A percentile compares a stretch with the other conserved stretches of the same genome.
These are phyloP conservation scores for Heliconius himera DNA, from an alignment of 1,140 invertebrate species.

Conservation along the genomic window DNA sequence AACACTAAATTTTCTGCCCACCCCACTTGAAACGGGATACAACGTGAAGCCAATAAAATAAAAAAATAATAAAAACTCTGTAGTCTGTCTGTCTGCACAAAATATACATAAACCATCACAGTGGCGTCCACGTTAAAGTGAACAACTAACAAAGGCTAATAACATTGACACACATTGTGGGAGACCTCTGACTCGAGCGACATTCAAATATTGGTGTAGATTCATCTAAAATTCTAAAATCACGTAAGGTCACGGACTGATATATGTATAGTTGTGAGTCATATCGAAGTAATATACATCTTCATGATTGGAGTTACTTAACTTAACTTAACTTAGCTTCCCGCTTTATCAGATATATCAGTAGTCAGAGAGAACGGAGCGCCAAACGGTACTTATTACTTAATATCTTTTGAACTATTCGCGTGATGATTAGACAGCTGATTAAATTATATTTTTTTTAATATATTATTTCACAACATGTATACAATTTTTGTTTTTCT, in stretches of 20 bases:
- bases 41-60: too few species aligned
- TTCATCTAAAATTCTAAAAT: not conserved
- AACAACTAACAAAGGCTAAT: not conserved
- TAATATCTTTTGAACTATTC: not conserved
- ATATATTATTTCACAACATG: too few species aligned
- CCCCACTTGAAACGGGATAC: too few species aligned
- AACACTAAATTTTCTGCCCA: too few species aligned
- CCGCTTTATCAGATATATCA: too few species aligned
- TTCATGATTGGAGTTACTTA: not conserved
- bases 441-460: not conserved
- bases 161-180: not conserved
- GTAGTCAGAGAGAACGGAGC: too few species aligned
- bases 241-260: not conserved
- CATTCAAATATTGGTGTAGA: constrained; percentile 1
- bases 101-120: not conserved
- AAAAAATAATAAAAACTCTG: too few species aligned
- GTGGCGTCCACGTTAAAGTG: not conserved
- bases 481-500: too few species aligned
- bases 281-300: not conserved
- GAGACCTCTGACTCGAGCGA: not conserved
- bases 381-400: not conserved
- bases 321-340: not conserved
- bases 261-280: not conserved
- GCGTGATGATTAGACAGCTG: not conserved
- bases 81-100: too few species aligned